Conservation (phyloP, 2,797 vertebrate genomes). For the Chlorospingus flavigularis region DNA sequence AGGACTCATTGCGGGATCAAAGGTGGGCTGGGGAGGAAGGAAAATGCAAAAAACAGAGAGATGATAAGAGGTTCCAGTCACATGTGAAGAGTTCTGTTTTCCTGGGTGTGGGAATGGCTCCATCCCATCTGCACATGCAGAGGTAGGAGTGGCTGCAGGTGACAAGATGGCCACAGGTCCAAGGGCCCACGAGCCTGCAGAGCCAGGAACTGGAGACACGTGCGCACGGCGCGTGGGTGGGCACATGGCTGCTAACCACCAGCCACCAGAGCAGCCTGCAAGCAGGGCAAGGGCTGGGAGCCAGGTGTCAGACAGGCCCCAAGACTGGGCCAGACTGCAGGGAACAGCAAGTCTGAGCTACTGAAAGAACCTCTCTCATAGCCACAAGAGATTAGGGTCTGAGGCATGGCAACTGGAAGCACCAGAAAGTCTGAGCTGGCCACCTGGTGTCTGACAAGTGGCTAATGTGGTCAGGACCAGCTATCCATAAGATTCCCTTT, state of each 20-base stretch:
- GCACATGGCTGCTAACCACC: not conserved
- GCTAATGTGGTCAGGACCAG: not conserved
- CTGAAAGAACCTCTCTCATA: not conserved
- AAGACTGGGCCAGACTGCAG: not conserved
- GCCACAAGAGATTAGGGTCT: not conserved
- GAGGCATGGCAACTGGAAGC: not conserved
- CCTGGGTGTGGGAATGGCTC: not conserved
- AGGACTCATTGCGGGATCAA: not conserved
- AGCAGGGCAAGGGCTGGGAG: not conserved
- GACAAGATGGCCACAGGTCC: not conserved
- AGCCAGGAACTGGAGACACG: rapidly evolving
- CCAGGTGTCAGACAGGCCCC: rapidly evolving
- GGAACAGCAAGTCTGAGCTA: not conserved
- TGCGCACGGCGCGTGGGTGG: rapidly evolving
- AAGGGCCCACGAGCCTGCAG: rapidly evolving
- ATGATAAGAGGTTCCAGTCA: not conserved
- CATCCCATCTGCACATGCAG: rapidly evolving
- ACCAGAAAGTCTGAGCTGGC: not conserved
- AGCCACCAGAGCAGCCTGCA: not conserved
- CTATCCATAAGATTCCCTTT: not conserved
- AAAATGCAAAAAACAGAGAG: not conserved
- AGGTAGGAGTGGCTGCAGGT: not conserved
- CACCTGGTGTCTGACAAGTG: not conserved
- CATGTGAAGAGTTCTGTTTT: not conserved
- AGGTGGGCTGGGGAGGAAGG: not conserved